phyloP scores from a whole-genome alignment of 2,888 invertebrate species.

The Stenodera caucasica region DNA sequence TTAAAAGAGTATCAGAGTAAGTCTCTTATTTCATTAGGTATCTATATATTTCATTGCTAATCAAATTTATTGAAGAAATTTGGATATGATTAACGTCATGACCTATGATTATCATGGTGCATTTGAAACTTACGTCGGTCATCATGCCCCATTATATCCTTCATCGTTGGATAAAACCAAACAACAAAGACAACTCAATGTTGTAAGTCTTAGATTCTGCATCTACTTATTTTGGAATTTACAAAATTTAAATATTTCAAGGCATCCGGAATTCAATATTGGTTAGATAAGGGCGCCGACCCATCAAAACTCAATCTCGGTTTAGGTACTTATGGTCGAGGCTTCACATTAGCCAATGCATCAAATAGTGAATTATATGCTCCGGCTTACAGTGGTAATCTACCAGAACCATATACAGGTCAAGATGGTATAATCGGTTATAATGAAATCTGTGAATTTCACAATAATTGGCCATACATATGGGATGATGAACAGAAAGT shows the following conservation, averaged over 20 bases:
- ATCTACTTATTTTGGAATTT: background rate
- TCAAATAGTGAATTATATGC: conserved; percentile 59
- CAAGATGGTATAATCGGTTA: conserved; percentile 71
- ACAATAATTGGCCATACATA: conserved; percentile 38
- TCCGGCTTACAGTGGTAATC: conserved; percentile 61
- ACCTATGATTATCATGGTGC: conserved; percentile 66
- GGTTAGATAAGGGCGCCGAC: conserved; percentile 56
- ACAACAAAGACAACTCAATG: conserved; percentile 32
- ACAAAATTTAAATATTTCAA: conserved; percentile 34
- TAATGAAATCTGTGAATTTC: conserved; percentile 62
- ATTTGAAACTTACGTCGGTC: conserved; percentile 66
- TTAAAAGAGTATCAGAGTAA: conserved; percentile 39
- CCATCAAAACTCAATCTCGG: conserved; percentile 70
- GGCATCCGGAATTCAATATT: conserved; percentile 53
- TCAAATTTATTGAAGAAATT: conserved; percentile 23
- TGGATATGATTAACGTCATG: conserved; percentile 55
- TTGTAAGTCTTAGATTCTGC: conserved; percentile 38
- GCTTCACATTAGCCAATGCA: conserved; percentile 62
- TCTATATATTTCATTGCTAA: no score
- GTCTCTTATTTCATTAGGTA: conserved; percentile 9
- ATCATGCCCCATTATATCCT: conserved; percentile 65
- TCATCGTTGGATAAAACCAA: conserved; percentile 52
- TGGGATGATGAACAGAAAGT: conserved; percentile 52
- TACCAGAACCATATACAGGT: conserved; percentile 65
- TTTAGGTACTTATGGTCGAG: conserved; percentile 70